Evolutionary conservation across 2,113 vertebrate genomes (phyloP).

Genomic region (Silurus glanis): DNA sequence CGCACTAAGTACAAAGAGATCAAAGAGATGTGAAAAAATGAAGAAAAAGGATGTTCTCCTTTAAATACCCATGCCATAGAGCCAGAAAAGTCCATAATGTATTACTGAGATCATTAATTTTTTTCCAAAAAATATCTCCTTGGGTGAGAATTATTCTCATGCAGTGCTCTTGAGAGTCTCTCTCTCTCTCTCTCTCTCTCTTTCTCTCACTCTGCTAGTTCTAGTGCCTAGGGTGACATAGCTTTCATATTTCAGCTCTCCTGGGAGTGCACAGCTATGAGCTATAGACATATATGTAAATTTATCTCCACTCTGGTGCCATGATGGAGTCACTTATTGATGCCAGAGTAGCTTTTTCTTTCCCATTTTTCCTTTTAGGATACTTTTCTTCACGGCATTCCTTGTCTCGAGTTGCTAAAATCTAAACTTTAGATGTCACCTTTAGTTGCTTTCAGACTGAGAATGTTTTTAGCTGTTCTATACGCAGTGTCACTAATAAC

Average conservation of each 20-base stretch:
- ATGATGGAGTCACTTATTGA: slow-evolving; percentile 12
- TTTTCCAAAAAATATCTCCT: slow-evolving; percentile 73
- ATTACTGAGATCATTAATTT: slow-evolving; percentile 77
- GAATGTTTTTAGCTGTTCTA: slow-evolving; percentile 24
- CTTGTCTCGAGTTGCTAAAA: slow-evolving; percentile 50
- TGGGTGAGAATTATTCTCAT: slow-evolving; percentile 74
- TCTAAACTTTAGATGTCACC: slow-evolving; percentile 22
- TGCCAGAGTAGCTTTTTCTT: background rate
- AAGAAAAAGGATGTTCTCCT: slow-evolving; percentile 37
- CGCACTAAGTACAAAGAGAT: slow-evolving; percentile 67
- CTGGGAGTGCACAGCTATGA: slow-evolving; percentile 64
- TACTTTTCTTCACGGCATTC: slow-evolving; percentile 57
- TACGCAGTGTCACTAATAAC: slow-evolving; percentile 18
- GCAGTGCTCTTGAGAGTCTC: slow-evolving; percentile 61
- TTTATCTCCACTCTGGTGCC: slow-evolving; percentile 69
- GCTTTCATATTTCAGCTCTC: slow-evolving; percentile 72
- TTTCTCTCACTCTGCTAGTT: slow-evolving; percentile 66
- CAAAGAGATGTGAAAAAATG: slow-evolving; percentile 47
- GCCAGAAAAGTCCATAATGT: slow-evolving; percentile 64
- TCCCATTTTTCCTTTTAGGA: slow-evolving; percentile 55
- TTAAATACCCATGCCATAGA: slow-evolving; percentile 46
- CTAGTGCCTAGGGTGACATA: slow-evolving; percentile 73
- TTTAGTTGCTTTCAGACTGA: slow-evolving; percentile 21
- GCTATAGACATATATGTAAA: slow-evolving; percentile 71
- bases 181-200: slow-evolving; percentile 15